Evolutionary conservation across 2,797 vertebrate genomes (phyloP).

Genomic region (Notamacropus eugenii): DNA sequence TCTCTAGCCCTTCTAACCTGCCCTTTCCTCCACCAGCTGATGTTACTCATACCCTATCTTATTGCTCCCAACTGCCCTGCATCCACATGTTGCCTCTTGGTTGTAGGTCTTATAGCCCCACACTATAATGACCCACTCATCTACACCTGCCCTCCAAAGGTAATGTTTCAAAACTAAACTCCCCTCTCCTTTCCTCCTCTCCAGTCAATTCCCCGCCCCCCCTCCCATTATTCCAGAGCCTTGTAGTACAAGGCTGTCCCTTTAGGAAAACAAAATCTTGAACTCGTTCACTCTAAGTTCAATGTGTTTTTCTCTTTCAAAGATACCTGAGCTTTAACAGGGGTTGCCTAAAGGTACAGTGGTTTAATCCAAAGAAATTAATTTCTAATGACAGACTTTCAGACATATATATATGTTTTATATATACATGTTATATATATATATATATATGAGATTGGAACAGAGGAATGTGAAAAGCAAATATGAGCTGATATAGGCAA

Average conservation of each 20-base stretch:
- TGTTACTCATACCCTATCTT: not conserved
- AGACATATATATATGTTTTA: not conserved
- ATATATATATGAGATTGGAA: not conserved
- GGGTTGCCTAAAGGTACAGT: not conserved
- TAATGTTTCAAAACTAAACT: not conserved
- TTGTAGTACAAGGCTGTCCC: not conserved
- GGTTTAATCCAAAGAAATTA: not conserved
- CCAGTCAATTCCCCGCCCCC: not conserved
- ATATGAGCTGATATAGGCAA: not conserved
- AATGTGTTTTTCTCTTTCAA: not conserved
- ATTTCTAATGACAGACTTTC: not conserved
- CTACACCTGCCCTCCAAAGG: not conserved
- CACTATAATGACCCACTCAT: not conserved
- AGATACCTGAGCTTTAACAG: not conserved
- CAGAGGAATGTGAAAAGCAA: not conserved
- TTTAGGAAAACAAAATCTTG: not conserved
- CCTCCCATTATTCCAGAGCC: not conserved
- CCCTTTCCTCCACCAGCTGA: not conserved
- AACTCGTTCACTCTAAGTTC: not conserved
- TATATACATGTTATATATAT: too few species aligned
- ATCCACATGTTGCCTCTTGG: not conserved
- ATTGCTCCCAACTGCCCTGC: not conserved
- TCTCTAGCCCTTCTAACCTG: not conserved
- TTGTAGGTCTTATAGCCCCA: not conserved
- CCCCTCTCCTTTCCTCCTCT: not conserved